Evolutionary conservation across 1,140 invertebrate species (phyloP).

Genomic region (Danaus melanippus): DNA sequence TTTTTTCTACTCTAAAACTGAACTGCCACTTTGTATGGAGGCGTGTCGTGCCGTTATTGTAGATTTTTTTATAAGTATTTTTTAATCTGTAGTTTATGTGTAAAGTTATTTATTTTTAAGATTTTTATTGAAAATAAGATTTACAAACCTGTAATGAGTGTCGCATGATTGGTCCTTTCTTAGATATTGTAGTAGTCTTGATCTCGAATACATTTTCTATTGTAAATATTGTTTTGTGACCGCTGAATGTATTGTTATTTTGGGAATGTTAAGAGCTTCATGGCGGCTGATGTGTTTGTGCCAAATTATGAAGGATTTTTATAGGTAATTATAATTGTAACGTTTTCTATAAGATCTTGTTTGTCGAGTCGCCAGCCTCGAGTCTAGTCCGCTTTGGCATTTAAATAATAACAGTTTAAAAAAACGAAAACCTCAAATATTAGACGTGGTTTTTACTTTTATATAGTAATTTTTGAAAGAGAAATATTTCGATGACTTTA

Average conservation of each 20-base stretch:
- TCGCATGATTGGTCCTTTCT: neutral
- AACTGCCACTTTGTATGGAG: conserved; percentile 18
- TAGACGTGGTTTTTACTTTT: no score
- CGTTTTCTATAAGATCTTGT: conserved; percentile 2
- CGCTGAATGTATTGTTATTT: no score
- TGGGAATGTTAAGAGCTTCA: neutral
- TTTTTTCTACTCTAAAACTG: neutral
- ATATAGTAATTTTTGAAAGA: no score
- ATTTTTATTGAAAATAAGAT: conserved; percentile 18
- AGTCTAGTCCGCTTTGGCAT: conserved; percentile 8
- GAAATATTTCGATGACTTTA: no score
- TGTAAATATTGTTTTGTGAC: conserved; percentile 4
- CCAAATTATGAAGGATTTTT: conserved; percentile 8
- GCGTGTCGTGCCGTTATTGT: conserved; percentile 31
- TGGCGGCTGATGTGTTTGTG: conserved; percentile 1
- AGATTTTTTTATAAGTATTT: conserved; percentile 27
- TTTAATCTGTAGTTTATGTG: conserved; percentile 38
- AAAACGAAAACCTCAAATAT: no score
- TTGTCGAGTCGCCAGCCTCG: conserved; percentile 4
- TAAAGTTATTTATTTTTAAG: conserved; percentile 42
- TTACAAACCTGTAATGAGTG: conserved; percentile 8
- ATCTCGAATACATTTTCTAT: conserved; percentile 7
- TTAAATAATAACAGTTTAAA: no score
- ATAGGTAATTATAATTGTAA: neutral
- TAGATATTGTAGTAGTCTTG: conserved; percentile 1